These are phyloP conservation scores for Corynorhinus townsendii DNA, from an alignment of 2,113 vertebrate species.

Conservation along the genomic window DNA sequence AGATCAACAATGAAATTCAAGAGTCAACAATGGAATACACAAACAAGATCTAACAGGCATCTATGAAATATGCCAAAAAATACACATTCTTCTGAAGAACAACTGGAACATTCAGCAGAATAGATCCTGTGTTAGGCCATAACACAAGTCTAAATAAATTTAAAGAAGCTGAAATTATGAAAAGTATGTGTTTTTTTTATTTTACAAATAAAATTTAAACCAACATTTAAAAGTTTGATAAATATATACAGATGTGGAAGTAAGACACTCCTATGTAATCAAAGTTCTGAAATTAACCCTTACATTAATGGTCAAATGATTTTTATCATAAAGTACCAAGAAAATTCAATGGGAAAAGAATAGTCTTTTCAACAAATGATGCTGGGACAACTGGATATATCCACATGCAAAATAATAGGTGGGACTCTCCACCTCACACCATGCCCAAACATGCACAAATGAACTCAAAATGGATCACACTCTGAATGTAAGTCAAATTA, in stretches of 20 bases:
- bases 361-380: neutral
- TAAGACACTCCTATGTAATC: neutral
- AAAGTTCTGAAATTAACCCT: neutral
- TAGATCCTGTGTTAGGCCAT: neutral
- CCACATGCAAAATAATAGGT: neutral
- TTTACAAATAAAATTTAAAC: constrained; percentile 3
- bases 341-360: constrained; percentile 16
- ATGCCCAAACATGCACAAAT: neutral
- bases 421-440: neutral
- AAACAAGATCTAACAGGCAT: neutral
- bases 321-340: neutral
- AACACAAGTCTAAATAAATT: neutral
- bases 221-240: neutral
- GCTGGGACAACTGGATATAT: neutral
- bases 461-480: neutral
- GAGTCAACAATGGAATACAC: neutral
- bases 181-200: neutral
- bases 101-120: neutral
- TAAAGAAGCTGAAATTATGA: neutral
- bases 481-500: neutral
- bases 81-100: neutral
- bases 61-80: neutral
- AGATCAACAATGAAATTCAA: neutral
- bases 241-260: neutral
- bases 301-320: neutral